phyloP scores from a whole-genome alignment of 2,888 invertebrate genomes.

The Lasioglossum calceatum region DNA sequence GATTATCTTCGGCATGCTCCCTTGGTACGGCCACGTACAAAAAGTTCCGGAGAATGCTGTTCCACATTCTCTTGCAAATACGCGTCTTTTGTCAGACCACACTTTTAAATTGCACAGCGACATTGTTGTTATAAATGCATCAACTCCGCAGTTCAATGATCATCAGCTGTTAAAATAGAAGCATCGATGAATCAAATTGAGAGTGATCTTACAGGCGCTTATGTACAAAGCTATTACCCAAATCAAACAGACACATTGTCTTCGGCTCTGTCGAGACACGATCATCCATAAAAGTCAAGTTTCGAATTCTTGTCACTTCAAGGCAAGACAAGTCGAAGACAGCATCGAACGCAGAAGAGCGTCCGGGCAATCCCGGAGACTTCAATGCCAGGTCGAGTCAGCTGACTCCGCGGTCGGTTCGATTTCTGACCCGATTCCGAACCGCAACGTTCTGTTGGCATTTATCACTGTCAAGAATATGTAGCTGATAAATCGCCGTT shows the following conservation, averaged over 20 bases:
- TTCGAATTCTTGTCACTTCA: not conserved
- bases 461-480: constrained; percentile 64
- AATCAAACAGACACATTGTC: not conserved
- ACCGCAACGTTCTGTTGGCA: constrained; percentile 37
- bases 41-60: not conserved
- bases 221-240: not conserved
- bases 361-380: not conserved
- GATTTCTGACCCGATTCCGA: constrained; percentile 33
- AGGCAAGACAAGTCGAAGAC: constrained; percentile 13
- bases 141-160: too few species aligned
- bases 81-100: not conserved
- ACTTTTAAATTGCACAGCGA: too few species aligned
- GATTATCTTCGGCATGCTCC: not conserved
- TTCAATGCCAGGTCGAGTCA: constrained; percentile 16
- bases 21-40: not conserved
- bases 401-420: constrained; percentile 17
- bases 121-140: too few species aligned
- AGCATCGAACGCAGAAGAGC: not conserved
- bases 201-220: not conserved
- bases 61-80: not conserved
- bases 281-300: not conserved
- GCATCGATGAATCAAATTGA: too few species aligned
- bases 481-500: constrained; percentile 68
- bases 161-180: too few species aligned
- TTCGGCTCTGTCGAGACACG: not conserved